A percentile compares a stretch with the other conserved stretches of the same genome.
Conservation (phyloP, 2,113 vertebrate species). For the Indri indri region DNA sequence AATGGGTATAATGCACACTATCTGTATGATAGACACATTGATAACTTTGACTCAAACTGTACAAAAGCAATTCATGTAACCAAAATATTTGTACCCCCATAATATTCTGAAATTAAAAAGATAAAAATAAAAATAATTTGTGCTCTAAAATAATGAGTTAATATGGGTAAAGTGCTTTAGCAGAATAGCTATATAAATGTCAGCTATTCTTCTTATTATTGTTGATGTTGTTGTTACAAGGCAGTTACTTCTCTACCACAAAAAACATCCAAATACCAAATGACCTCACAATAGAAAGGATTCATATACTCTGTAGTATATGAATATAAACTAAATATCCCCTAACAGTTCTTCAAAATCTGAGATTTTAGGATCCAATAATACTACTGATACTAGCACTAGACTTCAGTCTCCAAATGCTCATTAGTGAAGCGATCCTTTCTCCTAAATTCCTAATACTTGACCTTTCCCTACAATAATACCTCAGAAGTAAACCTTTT, state of each 20-base stretch:
- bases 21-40: too few relatives aligned
- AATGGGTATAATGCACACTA: too few relatives aligned
- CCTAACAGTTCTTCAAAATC: background rate
- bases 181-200: background rate
- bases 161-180: rapidly evolving
- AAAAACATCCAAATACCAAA: background rate
- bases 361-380: background rate
- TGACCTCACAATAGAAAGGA: background rate
- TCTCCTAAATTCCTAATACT: background rate
- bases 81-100: too few relatives aligned
- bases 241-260: background rate
- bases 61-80: too few relatives aligned
- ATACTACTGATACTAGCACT: background rate
- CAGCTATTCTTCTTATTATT: background rate
- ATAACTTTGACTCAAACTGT: too few relatives aligned
- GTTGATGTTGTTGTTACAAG: background rate
- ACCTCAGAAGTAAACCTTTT: background rate
- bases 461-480: background rate
- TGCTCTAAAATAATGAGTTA: background rate
- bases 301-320: background rate
- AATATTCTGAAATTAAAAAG: too few relatives aligned
- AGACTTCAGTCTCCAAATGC: background rate
- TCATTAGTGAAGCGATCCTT: background rate
- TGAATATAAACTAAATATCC: background rate
- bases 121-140: too few relatives aligned